Evolutionary conservation across 2,113 vertebrate species (phyloP).

Genomic region (Eptatretus burgeri): DNA sequence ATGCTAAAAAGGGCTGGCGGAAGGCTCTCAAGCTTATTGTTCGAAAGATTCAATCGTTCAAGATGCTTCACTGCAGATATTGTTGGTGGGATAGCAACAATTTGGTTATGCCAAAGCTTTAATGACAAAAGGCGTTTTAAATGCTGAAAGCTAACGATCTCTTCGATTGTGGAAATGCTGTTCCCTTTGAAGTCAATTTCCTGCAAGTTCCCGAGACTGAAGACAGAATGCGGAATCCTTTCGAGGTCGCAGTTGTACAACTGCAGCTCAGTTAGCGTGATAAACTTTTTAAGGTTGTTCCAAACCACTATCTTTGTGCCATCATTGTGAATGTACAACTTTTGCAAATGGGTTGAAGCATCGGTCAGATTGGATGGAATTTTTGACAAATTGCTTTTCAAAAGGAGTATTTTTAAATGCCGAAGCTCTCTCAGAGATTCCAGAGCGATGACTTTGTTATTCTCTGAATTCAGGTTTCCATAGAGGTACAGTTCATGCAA

Average conservation of each 20-base stretch:
- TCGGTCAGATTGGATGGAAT: constrained; percentile 89
- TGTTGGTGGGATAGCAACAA: constrained; percentile 61
- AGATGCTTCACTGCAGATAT: constrained; percentile 76
- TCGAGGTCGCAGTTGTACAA: constrained; percentile 87
- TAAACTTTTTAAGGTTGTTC: constrained; percentile 95
- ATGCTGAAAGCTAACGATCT: constrained; percentile 94
- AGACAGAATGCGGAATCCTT: constrained; percentile 84
- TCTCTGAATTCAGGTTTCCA: constrained; percentile 88
- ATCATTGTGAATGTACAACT: constrained; percentile 75
- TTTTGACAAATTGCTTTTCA: constrained; percentile 96
- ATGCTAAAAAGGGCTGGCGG: constrained; percentile 53
- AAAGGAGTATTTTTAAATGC: constrained; percentile 58
- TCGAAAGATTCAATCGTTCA: constrained; percentile 66
- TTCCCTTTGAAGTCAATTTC: constrained; percentile 92
- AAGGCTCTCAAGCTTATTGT: constrained; percentile 79
- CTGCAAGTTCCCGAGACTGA: constrained; percentile 79
- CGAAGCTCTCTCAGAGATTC: constrained; percentile 73
- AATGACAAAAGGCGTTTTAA: constrained; percentile 76
- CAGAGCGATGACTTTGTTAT: constrained; percentile 94
- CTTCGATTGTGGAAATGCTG: constrained; percentile 80
- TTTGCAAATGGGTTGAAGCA: constrained; percentile 61
- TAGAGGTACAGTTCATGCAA: constrained; percentile 63
- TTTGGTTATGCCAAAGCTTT: constrained; percentile 95
- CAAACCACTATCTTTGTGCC: constrained; percentile 81
- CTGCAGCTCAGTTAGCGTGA: constrained; percentile 65